Evolutionary conservation across 2,888 invertebrate genomes (phyloP).

Genomic region (Neria commutata): DNA sequence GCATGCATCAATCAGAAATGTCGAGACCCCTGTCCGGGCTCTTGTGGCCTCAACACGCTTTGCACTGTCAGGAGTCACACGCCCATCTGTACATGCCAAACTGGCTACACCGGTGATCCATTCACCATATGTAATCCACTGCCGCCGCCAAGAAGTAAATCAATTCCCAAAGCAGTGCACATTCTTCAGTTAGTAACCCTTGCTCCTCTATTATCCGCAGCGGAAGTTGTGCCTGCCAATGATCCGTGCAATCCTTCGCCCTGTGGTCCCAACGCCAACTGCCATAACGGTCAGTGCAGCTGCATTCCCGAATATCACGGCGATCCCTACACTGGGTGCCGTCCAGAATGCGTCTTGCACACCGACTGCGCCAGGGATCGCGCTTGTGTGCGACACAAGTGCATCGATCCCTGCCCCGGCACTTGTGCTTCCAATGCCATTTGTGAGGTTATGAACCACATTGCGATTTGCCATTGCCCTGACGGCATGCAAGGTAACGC

Average conservation of each 20-base stretch:
- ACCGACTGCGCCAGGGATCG: slow-evolving; percentile 71
- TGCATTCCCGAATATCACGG: slow-evolving; percentile 72
- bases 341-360: slow-evolving; percentile 74
- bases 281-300: slow-evolving; percentile 71
- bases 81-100: slow-evolving; percentile 72
- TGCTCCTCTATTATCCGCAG: slow-evolving; percentile 24
- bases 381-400: slow-evolving; percentile 75
- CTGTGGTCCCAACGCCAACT: slow-evolving; percentile 75
- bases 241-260: slow-evolving; percentile 74
- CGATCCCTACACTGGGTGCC: slow-evolving; percentile 72
- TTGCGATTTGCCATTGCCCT: slow-evolving; percentile 71
- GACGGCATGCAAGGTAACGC: slow-evolving; percentile 73
- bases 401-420: slow-evolving; percentile 75
- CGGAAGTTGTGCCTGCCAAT: slow-evolving; percentile 43
- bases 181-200: not conserved
- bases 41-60: slow-evolving; percentile 68
- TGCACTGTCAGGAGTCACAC: slow-evolving; percentile 73
- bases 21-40: slow-evolving; percentile 71
- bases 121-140: slow-evolving; percentile 66
- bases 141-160: slow-evolving; percentile 60
- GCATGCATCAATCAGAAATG: slow-evolving; percentile 79
- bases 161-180: not conserved
- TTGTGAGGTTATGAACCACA: slow-evolving; percentile 77
- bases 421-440: slow-evolving; percentile 74
- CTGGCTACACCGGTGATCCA: slow-evolving; percentile 69